These are phyloP conservation scores for Papilio glaucus DNA, from an alignment of 1,140 invertebrate species.

Conservation along the genomic window DNA sequence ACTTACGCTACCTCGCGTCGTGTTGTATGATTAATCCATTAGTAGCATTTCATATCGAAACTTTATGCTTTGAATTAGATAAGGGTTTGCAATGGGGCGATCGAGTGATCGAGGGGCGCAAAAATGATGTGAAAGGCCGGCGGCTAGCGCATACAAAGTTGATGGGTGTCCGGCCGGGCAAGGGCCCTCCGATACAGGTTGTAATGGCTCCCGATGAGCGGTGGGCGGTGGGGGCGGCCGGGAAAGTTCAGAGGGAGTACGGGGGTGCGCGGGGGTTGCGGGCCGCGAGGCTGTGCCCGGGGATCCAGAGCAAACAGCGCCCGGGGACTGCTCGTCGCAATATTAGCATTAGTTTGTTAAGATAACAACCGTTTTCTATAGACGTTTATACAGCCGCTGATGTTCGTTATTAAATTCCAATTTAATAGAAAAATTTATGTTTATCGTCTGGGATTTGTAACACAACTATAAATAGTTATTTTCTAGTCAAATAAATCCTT, in stretches of 20 bases:
- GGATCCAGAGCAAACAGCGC: slow-evolving; percentile 50
- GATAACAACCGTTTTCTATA: slow-evolving; percentile 35
- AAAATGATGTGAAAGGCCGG: slow-evolving; percentile 64
- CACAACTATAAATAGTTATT: not conserved
- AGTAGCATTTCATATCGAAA: slow-evolving; percentile 33
- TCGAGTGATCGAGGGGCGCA: slow-evolving; percentile 43
- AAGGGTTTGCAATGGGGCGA: slow-evolving; percentile 37
- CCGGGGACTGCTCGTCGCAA: slow-evolving; percentile 55
- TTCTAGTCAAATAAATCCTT: not conserved
- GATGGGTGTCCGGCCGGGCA: slow-evolving; percentile 74
- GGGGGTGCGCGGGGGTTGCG: slow-evolving; percentile 35
- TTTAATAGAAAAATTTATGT: slow-evolving; percentile 29
- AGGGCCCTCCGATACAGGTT: slow-evolving; percentile 68
- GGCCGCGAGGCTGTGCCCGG: slow-evolving; percentile 45
- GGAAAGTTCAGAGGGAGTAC: slow-evolving; percentile 28
- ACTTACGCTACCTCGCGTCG: not conserved
- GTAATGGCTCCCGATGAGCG: slow-evolving; percentile 66
- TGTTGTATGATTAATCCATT: slow-evolving; percentile 7
- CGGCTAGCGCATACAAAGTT: slow-evolving; percentile 64
- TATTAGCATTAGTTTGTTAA: slow-evolving; percentile 45
- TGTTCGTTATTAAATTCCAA: slow-evolving; percentile 23
- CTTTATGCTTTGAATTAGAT: slow-evolving; percentile 49
- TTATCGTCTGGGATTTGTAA: not conserved
- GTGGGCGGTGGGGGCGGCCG: slow-evolving; percentile 39
- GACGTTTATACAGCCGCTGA: slow-evolving; percentile 9